Conservation (phyloP, 2,797 vertebrate species). For the Lutra lutra region DNA sequence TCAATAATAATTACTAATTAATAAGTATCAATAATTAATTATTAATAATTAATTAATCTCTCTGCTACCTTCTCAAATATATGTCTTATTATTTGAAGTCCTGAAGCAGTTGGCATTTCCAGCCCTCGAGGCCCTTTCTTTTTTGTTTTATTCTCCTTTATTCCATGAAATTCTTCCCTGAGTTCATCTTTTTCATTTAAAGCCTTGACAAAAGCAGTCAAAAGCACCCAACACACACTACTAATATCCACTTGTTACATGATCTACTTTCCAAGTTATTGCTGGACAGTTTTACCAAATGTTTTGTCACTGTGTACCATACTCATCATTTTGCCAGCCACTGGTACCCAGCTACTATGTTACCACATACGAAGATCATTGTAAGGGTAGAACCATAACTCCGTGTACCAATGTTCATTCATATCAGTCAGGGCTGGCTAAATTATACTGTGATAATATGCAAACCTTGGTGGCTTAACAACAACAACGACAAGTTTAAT, state of each 20-base stretch:
- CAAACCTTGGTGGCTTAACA: neutral
- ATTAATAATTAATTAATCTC: neutral
- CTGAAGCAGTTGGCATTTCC: neutral
- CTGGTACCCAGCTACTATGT: neutral
- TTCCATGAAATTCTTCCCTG: neutral
- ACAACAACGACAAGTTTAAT: neutral
- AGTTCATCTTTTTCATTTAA: neutral
- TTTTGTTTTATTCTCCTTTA: neutral
- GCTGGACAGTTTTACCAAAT: neutral
- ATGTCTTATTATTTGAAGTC: neutral
- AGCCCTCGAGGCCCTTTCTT: neutral
- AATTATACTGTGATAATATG: neutral
- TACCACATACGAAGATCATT: neutral
- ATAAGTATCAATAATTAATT: too few species aligned
- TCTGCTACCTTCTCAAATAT: conserved; percentile 41
- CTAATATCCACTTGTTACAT: neutral
- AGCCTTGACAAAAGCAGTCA: neutral
- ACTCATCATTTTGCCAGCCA: neutral
- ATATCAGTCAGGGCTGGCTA: neutral
- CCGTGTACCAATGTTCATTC: neutral
- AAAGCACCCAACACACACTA: neutral
- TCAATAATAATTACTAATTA: too few species aligned
- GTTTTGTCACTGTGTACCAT: neutral
- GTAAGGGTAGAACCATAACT: neutral
- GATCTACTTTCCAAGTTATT: neutral